Evolutionary conservation across 2,113 vertebrate species (phyloP), one percentile per base, ranked within the genome.

Genomic region (Phylloscopus trochilus): DNA sequence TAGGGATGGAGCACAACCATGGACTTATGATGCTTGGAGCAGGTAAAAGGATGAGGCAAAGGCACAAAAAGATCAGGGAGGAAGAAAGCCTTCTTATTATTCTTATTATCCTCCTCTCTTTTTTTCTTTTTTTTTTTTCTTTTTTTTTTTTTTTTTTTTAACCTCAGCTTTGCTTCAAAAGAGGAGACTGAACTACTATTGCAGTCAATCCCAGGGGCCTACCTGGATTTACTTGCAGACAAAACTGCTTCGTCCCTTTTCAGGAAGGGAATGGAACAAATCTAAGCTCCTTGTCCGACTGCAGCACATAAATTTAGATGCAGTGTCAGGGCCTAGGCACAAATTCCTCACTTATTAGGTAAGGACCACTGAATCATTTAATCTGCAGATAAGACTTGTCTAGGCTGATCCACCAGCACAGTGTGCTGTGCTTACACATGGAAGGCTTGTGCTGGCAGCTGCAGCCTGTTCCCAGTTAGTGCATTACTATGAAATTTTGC

Each of bases 321-420:
- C 83, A 83, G 64, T n/a, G 68, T 90, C 83, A 90, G 87, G 75
- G 79, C 93, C 88, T 79, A 81, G 90, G 90, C 93, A 86, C 69
- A 92, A 96, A 95, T 95, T 95, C 92, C 93, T 92, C 90, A 75
- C 76, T 89, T 90, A 86, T 92, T 95, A 96, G 93, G 92, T 95
- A 96, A 96, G 93, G 94, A 94, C 79, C 93, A 96, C 72, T 86
- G 96, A 96, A 93, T 94, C 72, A 96, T 93, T 92, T 97, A 94
- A 95, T 96, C 94, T 78, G 85, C 52, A 95, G 95, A 86, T 90
- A 96, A 96, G 93, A 77, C 90, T 90, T 90, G 83, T 80, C 92
- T 74, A 83, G 88, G 92, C 92, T 78, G 88, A 96, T 94, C 83
- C 79, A 90, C 72, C 47, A 67, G 88, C 58, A 83, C 33, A 59